Conservation (phyloP, 2,888 invertebrate genomes). For the Cheilosia soror region DNA sequence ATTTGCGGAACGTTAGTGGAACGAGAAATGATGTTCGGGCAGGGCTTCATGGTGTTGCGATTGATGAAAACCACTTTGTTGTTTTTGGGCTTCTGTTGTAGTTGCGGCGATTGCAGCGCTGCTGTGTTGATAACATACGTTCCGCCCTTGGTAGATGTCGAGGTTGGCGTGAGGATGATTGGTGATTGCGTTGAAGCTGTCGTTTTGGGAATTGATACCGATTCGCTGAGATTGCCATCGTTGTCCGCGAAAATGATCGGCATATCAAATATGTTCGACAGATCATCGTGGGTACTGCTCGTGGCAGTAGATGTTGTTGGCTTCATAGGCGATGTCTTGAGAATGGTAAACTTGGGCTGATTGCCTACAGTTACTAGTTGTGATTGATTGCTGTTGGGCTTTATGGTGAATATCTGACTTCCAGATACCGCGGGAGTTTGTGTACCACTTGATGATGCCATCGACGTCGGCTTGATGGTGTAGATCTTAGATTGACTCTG, state of each 20-base stretch:
- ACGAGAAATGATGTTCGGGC: conserved; percentile 80
- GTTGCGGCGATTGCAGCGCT: conserved; percentile 69
- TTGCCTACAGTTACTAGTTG: conserved; percentile 79
- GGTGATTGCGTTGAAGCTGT: conserved; percentile 42
- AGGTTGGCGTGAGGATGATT: conserved; percentile 54
- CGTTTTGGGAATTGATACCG: conserved; percentile 66
- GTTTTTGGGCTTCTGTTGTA: conserved; percentile 76
- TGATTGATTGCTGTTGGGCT: conserved; percentile 79
- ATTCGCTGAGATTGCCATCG: conserved; percentile 81
- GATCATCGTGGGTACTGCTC: conserved; percentile 80
- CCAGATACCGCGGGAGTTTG: conserved; percentile 61
- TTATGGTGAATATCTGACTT: conserved; percentile 81
- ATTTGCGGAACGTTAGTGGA: conserved; percentile 77
- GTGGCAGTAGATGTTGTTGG: conserved; percentile 61
- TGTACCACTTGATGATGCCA: conserved; percentile 50
- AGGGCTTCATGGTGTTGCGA: conserved; percentile 82
- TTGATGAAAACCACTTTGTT: conserved; percentile 83
- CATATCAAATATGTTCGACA: conserved; percentile 87
- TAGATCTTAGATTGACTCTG: conserved; percentile 81
- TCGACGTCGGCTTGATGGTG: conserved; percentile 79
- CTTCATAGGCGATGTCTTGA: conserved; percentile 80
- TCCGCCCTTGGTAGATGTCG: conserved; percentile 66
- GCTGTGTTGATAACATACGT: conserved; percentile 80
- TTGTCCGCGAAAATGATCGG: conserved; percentile 88
- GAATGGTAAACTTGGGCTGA: conserved; percentile 82